Conservation (phyloP, 2,113 vertebrate species). For the Strix uralensis region DNA sequence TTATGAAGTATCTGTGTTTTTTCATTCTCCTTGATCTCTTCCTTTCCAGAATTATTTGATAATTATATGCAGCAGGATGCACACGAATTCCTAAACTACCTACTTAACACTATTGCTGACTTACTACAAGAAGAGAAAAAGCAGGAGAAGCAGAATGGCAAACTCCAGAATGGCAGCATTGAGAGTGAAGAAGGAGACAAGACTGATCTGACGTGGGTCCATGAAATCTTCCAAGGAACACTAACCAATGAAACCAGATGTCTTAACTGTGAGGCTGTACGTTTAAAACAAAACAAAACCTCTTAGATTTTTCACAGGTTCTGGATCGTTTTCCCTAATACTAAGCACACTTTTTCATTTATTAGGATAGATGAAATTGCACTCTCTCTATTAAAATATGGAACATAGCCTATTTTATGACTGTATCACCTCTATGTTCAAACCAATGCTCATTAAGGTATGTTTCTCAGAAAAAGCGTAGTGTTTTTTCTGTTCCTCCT, state of each 20-base stretch:
- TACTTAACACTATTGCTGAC: constrained; percentile 93
- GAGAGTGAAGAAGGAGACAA: constrained; percentile 83
- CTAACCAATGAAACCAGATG: constrained; percentile 94
- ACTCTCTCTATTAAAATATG: constrained; percentile 53
- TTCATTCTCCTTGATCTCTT: not conserved
- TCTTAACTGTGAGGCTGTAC: constrained; percentile 94
- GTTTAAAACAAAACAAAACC: constrained; percentile 54
- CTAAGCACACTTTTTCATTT: constrained; percentile 30
- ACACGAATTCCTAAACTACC: constrained; percentile 93
- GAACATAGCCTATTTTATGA: constrained; percentile 54
- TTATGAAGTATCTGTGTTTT: not conserved
- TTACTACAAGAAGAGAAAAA: constrained; percentile 81
- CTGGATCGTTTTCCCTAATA: not conserved
- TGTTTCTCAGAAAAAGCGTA: constrained; percentile 34
- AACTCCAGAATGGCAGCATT: constrained; percentile 72
- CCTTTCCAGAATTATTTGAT: constrained; percentile 85
- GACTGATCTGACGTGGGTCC: constrained; percentile 88
- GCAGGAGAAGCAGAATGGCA: constrained; percentile 77
- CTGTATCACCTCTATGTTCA: constrained; percentile 52
- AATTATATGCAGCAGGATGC: constrained; percentile 97
- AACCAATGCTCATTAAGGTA: constrained; percentile 45
- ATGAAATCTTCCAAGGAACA: constrained; percentile 94
- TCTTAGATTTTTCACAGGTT: constrained; percentile 19
- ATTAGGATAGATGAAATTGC: constrained; percentile 62
- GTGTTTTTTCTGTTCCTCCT: constrained; percentile 22